A percentile compares a stretch with the other conserved stretches of the same genome.
These are phyloP conservation scores for Acanthopagrus latus DNA, from an alignment of 2,797 vertebrate genomes.

Conservation along the genomic window DNA sequence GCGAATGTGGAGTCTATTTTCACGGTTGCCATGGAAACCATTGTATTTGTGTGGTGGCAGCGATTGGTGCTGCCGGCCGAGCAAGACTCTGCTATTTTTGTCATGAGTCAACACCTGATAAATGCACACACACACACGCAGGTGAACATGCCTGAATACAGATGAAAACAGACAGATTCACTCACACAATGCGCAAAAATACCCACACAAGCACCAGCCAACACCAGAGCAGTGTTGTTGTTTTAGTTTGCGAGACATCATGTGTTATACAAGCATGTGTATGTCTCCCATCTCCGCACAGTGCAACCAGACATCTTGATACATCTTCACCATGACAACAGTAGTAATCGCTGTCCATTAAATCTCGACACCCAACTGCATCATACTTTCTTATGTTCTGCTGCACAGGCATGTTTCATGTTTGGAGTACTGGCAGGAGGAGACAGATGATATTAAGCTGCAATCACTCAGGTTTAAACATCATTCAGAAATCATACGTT, in stretches of 20 bases:
- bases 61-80: slow-evolving; percentile 86
- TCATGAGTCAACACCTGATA: slow-evolving; percentile 85
- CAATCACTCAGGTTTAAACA: slow-evolving; percentile 16
- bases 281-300: slow-evolving; percentile 26
- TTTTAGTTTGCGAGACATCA: slow-evolving; percentile 15
- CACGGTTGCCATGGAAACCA: slow-evolving; percentile 89
- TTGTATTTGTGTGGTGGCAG: slow-evolving; percentile 88
- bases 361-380: slow-evolving; percentile 35
- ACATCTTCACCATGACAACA: slow-evolving; percentile 71
- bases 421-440: slow-evolving; percentile 23
- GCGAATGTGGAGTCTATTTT: slow-evolving; percentile 86
- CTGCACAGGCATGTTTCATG: slow-evolving; percentile 26
- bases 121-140: slow-evolving; percentile 43
- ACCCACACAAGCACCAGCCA: background rate
- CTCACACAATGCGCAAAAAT: slow-evolving; percentile 27
- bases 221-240: slow-evolving; percentile 8
- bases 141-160: slow-evolving; percentile 51
- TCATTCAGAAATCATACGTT: background rate
- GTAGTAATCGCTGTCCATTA: slow-evolving; percentile 63
- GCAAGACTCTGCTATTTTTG: slow-evolving; percentile 88
- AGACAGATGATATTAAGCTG: slow-evolving; percentile 11
- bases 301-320: slow-evolving; percentile 56
- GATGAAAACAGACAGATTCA: slow-evolving; percentile 41
- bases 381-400: slow-evolving; percentile 19
- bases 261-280: slow-evolving; percentile 31